A percentile compares a stretch with the other conserved stretches of the same genome.
Evolutionary conservation across 2,113 vertebrate species (phyloP).

Genomic region (Peucedramus taeniatus): DNA sequence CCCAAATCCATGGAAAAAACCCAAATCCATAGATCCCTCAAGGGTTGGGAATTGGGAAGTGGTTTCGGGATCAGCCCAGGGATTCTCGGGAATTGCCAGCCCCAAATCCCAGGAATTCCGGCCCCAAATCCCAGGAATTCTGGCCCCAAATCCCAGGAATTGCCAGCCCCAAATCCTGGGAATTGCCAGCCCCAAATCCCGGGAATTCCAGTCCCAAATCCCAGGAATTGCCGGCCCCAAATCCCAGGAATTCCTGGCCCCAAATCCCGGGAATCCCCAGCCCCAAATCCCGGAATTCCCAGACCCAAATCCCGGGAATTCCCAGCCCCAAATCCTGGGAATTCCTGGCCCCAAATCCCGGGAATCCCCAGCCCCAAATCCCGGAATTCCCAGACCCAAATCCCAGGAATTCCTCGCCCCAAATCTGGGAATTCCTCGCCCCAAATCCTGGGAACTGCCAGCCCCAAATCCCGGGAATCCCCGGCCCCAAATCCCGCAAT

Average conservation of each 20-base stretch:
- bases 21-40: no score
- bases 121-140: background rate
- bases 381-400: no score
- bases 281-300: background rate
- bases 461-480: background rate
- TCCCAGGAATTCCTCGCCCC: background rate
- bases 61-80: no score
- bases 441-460: background rate
- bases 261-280: background rate
- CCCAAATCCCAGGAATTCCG: rapidly evolving
- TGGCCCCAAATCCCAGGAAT: background rate
- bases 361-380: background rate
- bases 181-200: rapidly evolving
- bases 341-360: background rate
- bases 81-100: background rate
- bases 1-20: background rate
- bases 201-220: background rate
- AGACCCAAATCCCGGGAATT: background rate
- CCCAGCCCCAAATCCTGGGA: background rate
- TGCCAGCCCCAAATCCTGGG: rapidly evolving
- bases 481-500: background rate
- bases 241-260: background rate
- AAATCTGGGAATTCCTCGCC: rapidly evolving
- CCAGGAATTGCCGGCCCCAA: no score
- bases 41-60: no score